Evolutionary conservation across 2,797 vertebrate genomes (phyloP), one percentile per base, ranked within the genome.

Genomic region (Sebastes taczanowskii): DNA sequence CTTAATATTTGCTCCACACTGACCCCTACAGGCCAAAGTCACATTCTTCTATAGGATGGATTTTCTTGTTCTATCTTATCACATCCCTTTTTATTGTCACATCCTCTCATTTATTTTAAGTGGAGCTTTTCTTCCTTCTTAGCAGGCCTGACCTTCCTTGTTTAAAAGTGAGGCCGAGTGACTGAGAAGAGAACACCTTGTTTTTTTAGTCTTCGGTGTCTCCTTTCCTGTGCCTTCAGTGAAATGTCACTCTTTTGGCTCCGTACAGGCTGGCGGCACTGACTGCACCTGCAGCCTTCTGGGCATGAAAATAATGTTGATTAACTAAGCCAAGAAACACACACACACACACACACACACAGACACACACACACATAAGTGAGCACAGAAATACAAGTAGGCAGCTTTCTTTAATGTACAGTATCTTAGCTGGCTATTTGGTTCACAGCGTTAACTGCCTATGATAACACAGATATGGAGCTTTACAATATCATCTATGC

Each of bases 201-300:
- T 80, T 79, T 73, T 78, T 77, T 49, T 49, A 74, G 68, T 83
- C 59, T 77, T 90, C 75, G 85, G 86, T 78, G 84, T 94, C 83
- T 92, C 82, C 80, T 87, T 80, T 92, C 85, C 89, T 86, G 95
- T 96, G 96, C 95, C 96, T 96, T 96, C 86, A 83, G 87, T 89
- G 85, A 89, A 90, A 82, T 85, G 77, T 93, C 91, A 92, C 70
- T 79, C 32, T 82, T 91, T 89, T 84, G 82, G 88, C 88, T 89
- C 81, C 77, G 59, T 62, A 73, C 71, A 80, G 74, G 77, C 78
- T 80, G 74, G 75, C 1, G 35, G 52, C 78, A 25, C 84, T 86
- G 74, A 25, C 84, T 86, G 74, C 78, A 89, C 83, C 77, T 75
- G 88, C 83, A 85, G 91, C 83, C 89, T 89, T 70, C 88, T 82